Conservation (phyloP, 2,888 invertebrate genomes). For the Coremacera marginata region DNA sequence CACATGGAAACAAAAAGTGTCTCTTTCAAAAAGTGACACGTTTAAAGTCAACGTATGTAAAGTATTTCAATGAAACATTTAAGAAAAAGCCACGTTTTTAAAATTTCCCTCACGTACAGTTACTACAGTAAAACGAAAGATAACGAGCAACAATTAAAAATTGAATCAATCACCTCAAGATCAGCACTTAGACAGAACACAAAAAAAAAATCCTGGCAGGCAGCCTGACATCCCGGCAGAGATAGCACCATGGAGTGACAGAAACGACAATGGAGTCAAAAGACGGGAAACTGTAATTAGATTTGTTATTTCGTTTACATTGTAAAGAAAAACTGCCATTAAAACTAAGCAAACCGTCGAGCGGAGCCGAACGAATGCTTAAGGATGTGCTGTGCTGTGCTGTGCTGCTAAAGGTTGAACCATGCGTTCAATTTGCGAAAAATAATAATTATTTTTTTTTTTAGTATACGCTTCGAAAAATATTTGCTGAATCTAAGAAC, state of each 20-base stretch:
- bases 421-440: not conserved
- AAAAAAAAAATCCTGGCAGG: not conserved
- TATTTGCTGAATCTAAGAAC: not conserved
- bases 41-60: too few relatives aligned
- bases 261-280: not conserved
- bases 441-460: not conserved
- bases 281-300: not conserved
- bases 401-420: not conserved
- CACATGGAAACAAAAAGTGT: too few relatives aligned
- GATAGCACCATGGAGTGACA: not conserved
- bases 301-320: not conserved
- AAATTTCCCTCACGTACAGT: too few relatives aligned
- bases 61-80: too few relatives aligned
- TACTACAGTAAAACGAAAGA: not conserved
- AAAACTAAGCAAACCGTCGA: not conserved
- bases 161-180: not conserved
- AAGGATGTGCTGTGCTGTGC: not conserved
- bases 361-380: not conserved
- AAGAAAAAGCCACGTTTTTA: too few relatives aligned
- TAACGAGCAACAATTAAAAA: slow-evolving; percentile 30
- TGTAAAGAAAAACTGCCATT: not conserved
- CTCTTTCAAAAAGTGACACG: too few relatives aligned
- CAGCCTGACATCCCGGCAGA: not conserved
- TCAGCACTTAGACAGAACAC: not conserved
- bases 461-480: not conserved